Evolutionary conservation across 1,140 invertebrate species (phyloP).

Genomic region (Heterodera schachtii): DNA sequence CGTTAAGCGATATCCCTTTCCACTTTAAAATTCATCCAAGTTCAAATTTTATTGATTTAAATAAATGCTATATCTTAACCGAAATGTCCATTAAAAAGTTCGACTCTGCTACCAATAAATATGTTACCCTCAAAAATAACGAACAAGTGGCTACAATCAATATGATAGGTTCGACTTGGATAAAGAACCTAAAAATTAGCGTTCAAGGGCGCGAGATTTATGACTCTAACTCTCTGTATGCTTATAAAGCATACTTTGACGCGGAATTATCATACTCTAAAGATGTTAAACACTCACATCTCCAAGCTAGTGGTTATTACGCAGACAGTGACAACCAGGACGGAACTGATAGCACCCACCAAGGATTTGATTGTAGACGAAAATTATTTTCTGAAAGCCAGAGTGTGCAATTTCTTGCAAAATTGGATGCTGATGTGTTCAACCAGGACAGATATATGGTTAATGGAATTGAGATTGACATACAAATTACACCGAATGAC

Average conservation of each 20-base stretch:
- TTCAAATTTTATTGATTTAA: conserved; percentile 8
- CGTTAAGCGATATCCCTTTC: conserved; percentile 2
- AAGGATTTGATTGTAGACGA: conserved; percentile 14
- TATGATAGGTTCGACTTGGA: conserved; percentile 16
- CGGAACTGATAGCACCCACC: not conserved
- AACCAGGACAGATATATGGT: conserved; percentile 15
- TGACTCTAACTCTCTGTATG: conserved; percentile 3
- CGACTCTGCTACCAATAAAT: not conserved
- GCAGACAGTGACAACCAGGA: conserved; percentile 1
- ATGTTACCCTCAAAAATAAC: not conserved
- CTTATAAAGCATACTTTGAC: conserved; percentile 19
- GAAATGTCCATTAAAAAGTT: conserved; percentile 6
- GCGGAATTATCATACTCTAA: conserved; percentile 12
- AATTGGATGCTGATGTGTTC: conserved; percentile 16
- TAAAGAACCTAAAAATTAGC: conserved; percentile 8
- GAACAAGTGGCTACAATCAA: conserved; percentile 6
- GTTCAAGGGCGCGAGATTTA: conserved; percentile 2
- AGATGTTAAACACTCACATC: conserved; percentile 17
- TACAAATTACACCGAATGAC: conserved; percentile 10
- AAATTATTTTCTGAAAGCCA: not conserved
- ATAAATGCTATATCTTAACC: conserved; percentile 7
- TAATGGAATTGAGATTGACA: conserved; percentile 2
- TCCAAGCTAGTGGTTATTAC: conserved; percentile 1
- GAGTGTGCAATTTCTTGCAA: conserved; percentile 13
- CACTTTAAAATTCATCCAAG: conserved; percentile 20